Evolutionary conservation across 2,888 invertebrate genomes (phyloP), one percentile per base, ranked within the genome.

Genomic region (Eledona agricola): DNA sequence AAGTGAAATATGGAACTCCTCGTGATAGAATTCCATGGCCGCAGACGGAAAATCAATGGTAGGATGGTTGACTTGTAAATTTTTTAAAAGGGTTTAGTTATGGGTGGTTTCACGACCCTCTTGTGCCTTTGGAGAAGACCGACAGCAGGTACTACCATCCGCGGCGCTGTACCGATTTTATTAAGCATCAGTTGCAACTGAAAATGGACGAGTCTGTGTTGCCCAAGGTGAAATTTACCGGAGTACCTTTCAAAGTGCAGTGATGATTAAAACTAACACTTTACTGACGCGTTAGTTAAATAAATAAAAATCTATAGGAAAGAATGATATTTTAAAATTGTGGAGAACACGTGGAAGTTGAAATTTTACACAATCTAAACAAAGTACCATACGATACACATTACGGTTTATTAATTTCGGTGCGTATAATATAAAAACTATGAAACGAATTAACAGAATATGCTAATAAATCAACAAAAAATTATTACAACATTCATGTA

Each of bases 41-140:
- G 2, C 67, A 65, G 45, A 73, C 75, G 1, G 64, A 58, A 19
- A 74, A 68, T 58, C 72, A 75, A 55, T 61, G 61, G 71, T 72
- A n/a, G n/a, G n/a, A n/a, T 52, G 45, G 40, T 55, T 9, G 9
- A 28, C 6, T 46, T 12, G 11, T 7, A 4, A 26, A 7, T 9
- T 4, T n/a, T 7, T 7, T 7, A 9, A 4, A 7, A 26, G n/a
- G 9, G 12, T 47, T 4, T 32, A 47, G 53, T 12, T 59, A 57
- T 37, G 59, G 56, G 9, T 59, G 56, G 59, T 59, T 51, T 31
- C 15, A 20, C 4, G 56, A 57, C 20, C 51, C 54, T 5, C 17
- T 59, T 9, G 49, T 59, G 1, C 23, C 35, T 1, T 12, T 59
- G 3, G 59, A 59, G 25, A 31, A 37, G 28, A 43, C 34, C 7